phyloP scores from a whole-genome alignment of 2,888 invertebrate genomes.

The Drosophila mimica region DNA sequence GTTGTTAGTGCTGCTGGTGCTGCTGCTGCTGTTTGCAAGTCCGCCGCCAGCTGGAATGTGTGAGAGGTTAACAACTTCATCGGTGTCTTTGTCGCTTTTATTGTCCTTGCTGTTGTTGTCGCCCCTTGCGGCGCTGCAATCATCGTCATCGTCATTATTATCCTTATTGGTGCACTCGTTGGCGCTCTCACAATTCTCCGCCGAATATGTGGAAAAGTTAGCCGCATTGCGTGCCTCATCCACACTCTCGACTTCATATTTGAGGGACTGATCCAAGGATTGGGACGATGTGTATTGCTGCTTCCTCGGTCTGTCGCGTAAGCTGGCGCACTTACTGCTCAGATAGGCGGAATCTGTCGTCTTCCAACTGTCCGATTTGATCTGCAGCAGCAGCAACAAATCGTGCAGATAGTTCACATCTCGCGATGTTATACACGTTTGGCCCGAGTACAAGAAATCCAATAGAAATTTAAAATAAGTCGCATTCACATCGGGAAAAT shows the following conservation, averaged over 20 bases:
- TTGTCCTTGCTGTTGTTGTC: constrained; percentile 56
- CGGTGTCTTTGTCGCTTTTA: constrained; percentile 70
- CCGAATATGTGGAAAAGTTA: constrained; percentile 52
- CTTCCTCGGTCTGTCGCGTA: constrained; percentile 62
- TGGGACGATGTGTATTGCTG: constrained; percentile 65
- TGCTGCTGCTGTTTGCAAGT: constrained; percentile 76
- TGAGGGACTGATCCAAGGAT: constrained; percentile 64
- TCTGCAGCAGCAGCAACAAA: constrained; percentile 92
- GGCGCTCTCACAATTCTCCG: constrained; percentile 82
- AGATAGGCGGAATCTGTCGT: constrained; percentile 85
- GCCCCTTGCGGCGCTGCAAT: constrained; percentile 24
- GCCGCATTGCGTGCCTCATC: constrained; percentile 55
- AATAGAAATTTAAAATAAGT: constrained; percentile 92
- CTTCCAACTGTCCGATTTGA: constrained; percentile 92
- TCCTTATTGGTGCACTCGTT: constrained; percentile 82
- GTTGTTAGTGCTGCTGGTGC: constrained; percentile 84
- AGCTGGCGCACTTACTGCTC: constrained; percentile 66
- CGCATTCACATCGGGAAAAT: constrained; percentile 93
- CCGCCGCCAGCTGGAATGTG: constrained; percentile 69
- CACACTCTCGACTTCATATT: constrained; percentile 71
- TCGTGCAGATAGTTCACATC: constrained; percentile 94
- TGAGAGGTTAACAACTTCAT: constrained; percentile 74
- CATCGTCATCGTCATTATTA: constrained; percentile 45
- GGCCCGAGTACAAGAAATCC: constrained; percentile 94
- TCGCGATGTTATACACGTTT: constrained; percentile 87